Evolutionary conservation across 92 coral and sea anemone genomes (phyloP).

Genomic region (Porites evermanni): DNA sequence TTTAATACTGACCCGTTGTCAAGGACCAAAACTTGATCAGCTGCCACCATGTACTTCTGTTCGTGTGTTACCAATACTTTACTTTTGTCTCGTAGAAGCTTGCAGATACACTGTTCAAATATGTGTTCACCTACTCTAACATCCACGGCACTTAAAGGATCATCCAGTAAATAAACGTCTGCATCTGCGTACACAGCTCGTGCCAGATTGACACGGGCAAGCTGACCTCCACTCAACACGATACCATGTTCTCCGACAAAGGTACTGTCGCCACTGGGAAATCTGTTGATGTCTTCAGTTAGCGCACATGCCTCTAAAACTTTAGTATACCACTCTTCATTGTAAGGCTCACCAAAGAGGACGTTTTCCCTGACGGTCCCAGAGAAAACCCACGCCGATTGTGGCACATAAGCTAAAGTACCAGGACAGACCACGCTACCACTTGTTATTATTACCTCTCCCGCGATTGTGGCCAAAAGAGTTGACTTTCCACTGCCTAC

Average conservation of each 20-base stretch:
- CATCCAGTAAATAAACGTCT: no score
- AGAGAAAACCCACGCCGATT: slow-evolving; percentile 36
- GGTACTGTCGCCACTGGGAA: slow-evolving; percentile 22
- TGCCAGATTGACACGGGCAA: slow-evolving; percentile 9
- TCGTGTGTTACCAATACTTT: slow-evolving; percentile 11
- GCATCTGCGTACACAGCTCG: no score
- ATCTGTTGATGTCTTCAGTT: slow-evolving; percentile 17
- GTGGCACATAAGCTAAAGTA: slow-evolving; percentile 19
- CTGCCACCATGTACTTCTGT: slow-evolving; percentile 18
- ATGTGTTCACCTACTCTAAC: slow-evolving; percentile 26
- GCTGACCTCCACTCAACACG: slow-evolving; percentile 32
- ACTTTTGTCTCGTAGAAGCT: not conserved
- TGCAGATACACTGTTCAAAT: not conserved
- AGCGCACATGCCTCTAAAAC: slow-evolving; percentile 31
- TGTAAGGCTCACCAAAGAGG: slow-evolving; percentile 32
- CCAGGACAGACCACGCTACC: not conserved
- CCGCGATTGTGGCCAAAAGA: slow-evolving; percentile 30
- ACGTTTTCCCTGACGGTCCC: slow-evolving; percentile 33
- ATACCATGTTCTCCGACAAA: slow-evolving; percentile 38
- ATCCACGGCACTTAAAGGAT: not conserved
- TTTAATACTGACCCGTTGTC: not conserved
- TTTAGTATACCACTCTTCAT: slow-evolving; percentile 1
- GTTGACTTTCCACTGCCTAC: slow-evolving; percentile 45
- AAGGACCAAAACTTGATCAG: slow-evolving; percentile 31
- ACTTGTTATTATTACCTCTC: slow-evolving; percentile 10